Evolutionary conservation across 2,113 vertebrate genomes (phyloP).

Genomic region (Muntiacus muntjak): DNA sequence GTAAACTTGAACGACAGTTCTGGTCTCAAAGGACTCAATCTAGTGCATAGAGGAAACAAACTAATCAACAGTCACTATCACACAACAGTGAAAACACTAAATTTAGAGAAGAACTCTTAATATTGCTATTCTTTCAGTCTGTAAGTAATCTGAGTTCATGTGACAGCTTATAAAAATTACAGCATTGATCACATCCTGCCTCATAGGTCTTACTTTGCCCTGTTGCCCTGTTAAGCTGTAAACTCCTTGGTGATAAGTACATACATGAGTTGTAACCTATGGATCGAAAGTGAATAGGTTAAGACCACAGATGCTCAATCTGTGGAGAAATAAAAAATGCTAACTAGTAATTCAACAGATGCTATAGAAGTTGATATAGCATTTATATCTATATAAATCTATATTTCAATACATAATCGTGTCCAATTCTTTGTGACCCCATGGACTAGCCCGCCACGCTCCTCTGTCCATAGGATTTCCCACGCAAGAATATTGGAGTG

Average conservation of each 20-base stretch:
- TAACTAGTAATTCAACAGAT: neutral
- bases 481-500: neutral
- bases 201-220: neutral
- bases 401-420: neutral
- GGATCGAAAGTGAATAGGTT: neutral
- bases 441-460: accelerated
- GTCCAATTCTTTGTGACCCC: neutral
- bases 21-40: neutral
- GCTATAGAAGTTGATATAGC: neutral
- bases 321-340: neutral
- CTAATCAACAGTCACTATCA: neutral
- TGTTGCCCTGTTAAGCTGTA: neutral
- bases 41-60: neutral
- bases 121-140: neutral
- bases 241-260: neutral
- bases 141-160: neutral
- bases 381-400: neutral
- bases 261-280: neutral
- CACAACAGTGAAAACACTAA: neutral
- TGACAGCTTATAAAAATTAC: neutral
- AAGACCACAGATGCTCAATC: neutral
- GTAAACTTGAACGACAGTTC: neutral
- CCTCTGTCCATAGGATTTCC: neutral
- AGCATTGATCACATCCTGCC: neutral
- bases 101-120: neutral